Evolutionary conservation across 2,113 vertebrate species (phyloP).

Genomic region (Rallus limicola): DNA sequence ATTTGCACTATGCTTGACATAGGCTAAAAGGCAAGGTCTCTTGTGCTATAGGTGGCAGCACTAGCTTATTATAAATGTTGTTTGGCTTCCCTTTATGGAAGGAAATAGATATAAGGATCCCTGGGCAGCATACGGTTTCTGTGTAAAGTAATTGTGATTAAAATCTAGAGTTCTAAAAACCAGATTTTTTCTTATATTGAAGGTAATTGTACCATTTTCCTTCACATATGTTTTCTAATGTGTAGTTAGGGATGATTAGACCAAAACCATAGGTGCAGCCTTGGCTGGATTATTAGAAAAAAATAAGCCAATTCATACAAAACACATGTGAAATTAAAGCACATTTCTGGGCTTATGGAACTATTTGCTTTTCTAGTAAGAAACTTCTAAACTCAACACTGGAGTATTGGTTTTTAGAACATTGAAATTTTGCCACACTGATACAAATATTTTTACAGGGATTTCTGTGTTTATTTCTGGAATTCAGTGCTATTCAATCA

Average conservation of each 20-base stretch:
- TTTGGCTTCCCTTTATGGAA: neutral
- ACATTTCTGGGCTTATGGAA: neutral
- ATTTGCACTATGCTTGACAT: neutral
- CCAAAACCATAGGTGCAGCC: neutral
- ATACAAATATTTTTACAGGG: neutral
- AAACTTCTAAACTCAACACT: neutral
- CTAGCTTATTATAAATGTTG: neutral
- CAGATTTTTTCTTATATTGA: neutral
- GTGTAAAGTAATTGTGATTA: neutral
- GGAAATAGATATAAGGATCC: neutral
- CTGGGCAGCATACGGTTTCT: neutral
- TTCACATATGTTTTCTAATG: neutral
- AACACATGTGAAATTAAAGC: neutral
- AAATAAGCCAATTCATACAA: neutral
- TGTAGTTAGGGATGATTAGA: neutral
- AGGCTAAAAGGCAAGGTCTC: neutral
- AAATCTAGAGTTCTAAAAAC: neutral
- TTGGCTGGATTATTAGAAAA: neutral
- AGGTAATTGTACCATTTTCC: neutral
- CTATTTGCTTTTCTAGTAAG: neutral
- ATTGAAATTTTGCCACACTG: neutral
- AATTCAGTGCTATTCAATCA: neutral
- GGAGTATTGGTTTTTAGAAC: neutral
- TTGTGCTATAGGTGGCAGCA: constrained; percentile 45
- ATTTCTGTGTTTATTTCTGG: neutral